Conservation (phyloP, 2,888 invertebrate genomes). For the Scrobipalpa costella region DNA sequence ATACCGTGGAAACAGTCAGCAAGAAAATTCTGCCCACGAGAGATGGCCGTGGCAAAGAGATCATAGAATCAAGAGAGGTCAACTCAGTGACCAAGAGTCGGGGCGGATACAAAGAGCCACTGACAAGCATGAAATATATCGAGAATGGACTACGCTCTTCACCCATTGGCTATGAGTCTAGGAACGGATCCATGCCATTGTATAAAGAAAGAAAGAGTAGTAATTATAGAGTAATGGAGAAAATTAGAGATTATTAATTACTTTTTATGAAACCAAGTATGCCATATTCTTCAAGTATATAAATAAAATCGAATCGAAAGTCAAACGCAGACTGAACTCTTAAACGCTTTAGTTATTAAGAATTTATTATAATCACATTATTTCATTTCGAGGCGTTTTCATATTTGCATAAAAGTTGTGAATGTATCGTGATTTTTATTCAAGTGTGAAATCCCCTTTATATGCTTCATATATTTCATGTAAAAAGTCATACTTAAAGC, state of each 20-base stretch:
- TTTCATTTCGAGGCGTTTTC: conserved; percentile 51
- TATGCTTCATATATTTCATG: conserved; percentile 45
- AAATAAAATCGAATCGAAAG: conserved; percentile 52
- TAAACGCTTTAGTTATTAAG: conserved; percentile 61
- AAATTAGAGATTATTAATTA: conserved; percentile 74
- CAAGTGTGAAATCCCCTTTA: background rate
- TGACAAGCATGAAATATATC: conserved; percentile 76
- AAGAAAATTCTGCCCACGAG: conserved; percentile 85
- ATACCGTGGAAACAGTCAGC: conserved; percentile 85
- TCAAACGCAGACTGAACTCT: conserved; percentile 71
- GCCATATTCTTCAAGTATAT: conserved; percentile 58
- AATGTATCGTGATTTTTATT: background rate
- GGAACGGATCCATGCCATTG: conserved; percentile 57
- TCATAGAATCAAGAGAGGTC: conserved; percentile 86
- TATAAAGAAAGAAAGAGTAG: conserved; percentile 71
- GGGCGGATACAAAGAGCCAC: conserved; percentile 77
- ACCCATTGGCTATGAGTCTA: conserved; percentile 60
- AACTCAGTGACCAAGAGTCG: conserved; percentile 85
- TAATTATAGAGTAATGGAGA: conserved; percentile 73
- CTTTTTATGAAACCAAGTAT: conserved; percentile 42
- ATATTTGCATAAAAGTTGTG: background rate
- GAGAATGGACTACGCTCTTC: conserved; percentile 73
- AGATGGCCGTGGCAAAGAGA: conserved; percentile 84
- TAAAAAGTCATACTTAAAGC: conserved; percentile 73
- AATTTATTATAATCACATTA: conserved; percentile 56